phyloP scores from a whole-genome alignment of 1,140 invertebrate species.

The Nasonia giraulti region DNA sequence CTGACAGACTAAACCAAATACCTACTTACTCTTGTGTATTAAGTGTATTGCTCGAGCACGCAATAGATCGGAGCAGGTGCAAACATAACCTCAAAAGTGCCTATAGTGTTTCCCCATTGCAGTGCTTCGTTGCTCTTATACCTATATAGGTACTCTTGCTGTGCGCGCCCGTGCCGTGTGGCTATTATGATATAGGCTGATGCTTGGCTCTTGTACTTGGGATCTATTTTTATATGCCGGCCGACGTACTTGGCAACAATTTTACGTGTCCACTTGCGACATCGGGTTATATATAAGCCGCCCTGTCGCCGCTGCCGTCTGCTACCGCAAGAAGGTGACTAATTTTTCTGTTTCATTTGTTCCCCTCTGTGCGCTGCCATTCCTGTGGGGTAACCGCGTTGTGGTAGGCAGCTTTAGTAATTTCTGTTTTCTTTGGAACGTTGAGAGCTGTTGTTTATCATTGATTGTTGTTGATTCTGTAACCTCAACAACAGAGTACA shows the following conservation, averaged over 20 bases:
- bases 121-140: not conserved
- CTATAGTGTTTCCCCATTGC: not conserved
- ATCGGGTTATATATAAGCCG: not conserved
- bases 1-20: too few species aligned
- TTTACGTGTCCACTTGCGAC: slow-evolving; percentile 6
- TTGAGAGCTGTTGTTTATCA: not conserved
- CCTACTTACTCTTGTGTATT: too few species aligned
- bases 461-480: not conserved
- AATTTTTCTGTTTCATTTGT: not conserved
- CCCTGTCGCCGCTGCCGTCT: not conserved
- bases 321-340: not conserved
- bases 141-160: not conserved
- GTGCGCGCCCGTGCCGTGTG: not conserved
- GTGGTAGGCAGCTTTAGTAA: not conserved
- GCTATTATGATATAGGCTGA: not conserved
- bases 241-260: not conserved
- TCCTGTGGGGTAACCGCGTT: not conserved
- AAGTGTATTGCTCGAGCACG: not conserved
- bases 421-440: not conserved
- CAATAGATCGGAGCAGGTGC: not conserved
- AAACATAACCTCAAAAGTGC: slow-evolving; percentile 31
- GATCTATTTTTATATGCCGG: slow-evolving; percentile 27
- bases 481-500: not conserved
- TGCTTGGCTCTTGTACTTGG: not conserved
- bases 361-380: not conserved